Conservation (phyloP, 1,140 invertebrate species). For the Himalopsyche phryganea region DNA sequence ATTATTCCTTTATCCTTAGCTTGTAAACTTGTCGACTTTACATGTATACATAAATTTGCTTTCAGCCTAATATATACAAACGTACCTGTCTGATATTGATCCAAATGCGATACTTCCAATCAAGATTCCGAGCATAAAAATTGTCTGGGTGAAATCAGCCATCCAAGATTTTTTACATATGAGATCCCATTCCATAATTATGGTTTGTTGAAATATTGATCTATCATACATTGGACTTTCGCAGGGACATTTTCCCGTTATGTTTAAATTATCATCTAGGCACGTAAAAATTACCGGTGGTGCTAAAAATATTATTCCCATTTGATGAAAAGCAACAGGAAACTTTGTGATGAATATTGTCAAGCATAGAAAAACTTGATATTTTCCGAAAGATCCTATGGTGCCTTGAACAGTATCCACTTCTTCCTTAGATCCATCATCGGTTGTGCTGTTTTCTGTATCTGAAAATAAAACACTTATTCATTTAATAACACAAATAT, state of each 20-base stretch:
- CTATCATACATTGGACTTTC: constrained; percentile 57
- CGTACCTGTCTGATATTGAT: constrained; percentile 49
- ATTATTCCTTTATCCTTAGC: no score
- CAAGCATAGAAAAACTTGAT: constrained; percentile 63
- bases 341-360: constrained; percentile 65
- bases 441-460: no score
- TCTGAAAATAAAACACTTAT: no score
- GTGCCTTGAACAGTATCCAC: constrained; percentile 50
- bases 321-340: constrained; percentile 68
- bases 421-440: background rate
- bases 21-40: no score
- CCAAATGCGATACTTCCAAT: constrained; percentile 48
- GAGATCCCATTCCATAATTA: constrained; percentile 70
- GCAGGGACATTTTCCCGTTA: constrained; percentile 51
- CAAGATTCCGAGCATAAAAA: constrained; percentile 48
- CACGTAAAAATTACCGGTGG: constrained; percentile 53
- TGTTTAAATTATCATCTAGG: constrained; percentile 36
- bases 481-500: no score
- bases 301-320: constrained; percentile 62
- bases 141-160: constrained; percentile 63
- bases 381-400: constrained; percentile 66
- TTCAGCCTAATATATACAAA: no score
- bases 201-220: constrained; percentile 64
- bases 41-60: no score
- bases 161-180: constrained; percentile 63